Conservation (phyloP, 2,113 vertebrate genomes). For the Camelus bactrianus region DNA sequence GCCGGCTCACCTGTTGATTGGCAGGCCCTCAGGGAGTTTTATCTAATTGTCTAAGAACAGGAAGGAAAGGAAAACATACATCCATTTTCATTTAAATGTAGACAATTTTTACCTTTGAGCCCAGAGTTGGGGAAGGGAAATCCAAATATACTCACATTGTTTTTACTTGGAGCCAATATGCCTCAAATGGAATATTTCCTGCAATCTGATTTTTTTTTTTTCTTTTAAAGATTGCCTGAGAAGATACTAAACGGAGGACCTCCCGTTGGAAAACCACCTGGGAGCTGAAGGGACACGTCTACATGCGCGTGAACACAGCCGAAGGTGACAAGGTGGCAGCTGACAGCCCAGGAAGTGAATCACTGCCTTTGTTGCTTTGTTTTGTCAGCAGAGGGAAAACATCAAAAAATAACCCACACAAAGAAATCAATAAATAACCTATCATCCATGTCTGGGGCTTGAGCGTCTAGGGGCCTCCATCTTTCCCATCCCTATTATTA, state of each 20-base stretch:
- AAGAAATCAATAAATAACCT: slow-evolving; percentile 37
- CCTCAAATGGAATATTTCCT: not conserved
- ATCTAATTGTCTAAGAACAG: slow-evolving; percentile 75
- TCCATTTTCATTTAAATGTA: slow-evolving; percentile 75
- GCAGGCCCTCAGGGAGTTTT: slow-evolving; percentile 79
- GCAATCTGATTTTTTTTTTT: not conserved
- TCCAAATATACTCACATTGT: not conserved
- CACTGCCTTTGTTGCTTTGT: slow-evolving; percentile 74
- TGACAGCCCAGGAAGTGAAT: slow-evolving; percentile 60
- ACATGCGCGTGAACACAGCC: not conserved
- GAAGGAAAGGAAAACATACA: slow-evolving; percentile 47
- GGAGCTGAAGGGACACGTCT: not conserved
- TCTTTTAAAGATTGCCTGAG: slow-evolving; percentile 20
- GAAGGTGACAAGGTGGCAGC: not conserved
- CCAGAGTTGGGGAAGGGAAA: not conserved
- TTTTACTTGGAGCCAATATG: not conserved
- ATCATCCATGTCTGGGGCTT: not conserved
- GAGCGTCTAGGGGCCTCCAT: not conserved
- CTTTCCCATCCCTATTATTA: not conserved
- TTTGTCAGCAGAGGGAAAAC: slow-evolving; percentile 64
- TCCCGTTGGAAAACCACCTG: slow-evolving; percentile 17
- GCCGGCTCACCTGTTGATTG: slow-evolving; percentile 70
- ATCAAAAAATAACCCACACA: slow-evolving; percentile 55
- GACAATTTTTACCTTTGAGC: not conserved
- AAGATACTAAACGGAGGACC: not conserved